Conservation (phyloP, 2,888 invertebrate genomes). For the Hesperia comma region DNA sequence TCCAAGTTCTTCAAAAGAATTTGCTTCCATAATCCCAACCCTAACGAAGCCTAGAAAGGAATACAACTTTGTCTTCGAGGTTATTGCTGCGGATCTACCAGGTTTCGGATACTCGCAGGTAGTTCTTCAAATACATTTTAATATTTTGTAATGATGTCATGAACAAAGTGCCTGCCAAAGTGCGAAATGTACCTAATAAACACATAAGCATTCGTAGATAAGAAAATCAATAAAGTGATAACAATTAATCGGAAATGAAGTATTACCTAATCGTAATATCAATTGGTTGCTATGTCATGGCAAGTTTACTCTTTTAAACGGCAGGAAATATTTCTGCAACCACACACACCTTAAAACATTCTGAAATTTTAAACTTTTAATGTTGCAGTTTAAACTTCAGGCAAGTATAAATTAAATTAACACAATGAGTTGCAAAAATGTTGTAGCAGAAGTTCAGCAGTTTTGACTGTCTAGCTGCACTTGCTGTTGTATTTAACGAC, state of each 20-base stretch:
- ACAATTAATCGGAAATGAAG: not conserved
- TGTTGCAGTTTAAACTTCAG: no score
- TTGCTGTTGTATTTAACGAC: no score
- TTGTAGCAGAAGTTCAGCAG: no score
- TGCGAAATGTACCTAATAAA: not conserved
- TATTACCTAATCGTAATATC: not conserved
- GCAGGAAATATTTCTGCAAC: no score
- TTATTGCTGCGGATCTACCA: slow-evolving; percentile 87
- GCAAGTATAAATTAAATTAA: no score
- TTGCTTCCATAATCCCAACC: slow-evolving; percentile 88
- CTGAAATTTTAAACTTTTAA: no score
- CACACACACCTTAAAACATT: no score
- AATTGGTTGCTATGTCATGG: not conserved
- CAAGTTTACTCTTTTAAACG: no score
- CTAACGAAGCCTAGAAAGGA: slow-evolving; percentile 82
- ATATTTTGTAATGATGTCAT: not conserved
- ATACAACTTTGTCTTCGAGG: slow-evolving; percentile 87
- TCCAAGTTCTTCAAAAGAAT: slow-evolving; percentile 94
- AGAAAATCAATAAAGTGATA: not conserved
- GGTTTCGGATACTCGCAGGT: slow-evolving; percentile 89
- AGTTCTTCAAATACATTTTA: not conserved
- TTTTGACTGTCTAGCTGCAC: no score
- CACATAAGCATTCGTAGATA: not conserved
- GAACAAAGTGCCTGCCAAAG: not conserved
- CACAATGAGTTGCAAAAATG: no score